A percentile compares a stretch with the other conserved stretches of the same genome.
These are phyloP conservation scores for Eubasilissa splendida DNA, from an alignment of 2,888 invertebrate species.

Conservation along the genomic window DNA sequence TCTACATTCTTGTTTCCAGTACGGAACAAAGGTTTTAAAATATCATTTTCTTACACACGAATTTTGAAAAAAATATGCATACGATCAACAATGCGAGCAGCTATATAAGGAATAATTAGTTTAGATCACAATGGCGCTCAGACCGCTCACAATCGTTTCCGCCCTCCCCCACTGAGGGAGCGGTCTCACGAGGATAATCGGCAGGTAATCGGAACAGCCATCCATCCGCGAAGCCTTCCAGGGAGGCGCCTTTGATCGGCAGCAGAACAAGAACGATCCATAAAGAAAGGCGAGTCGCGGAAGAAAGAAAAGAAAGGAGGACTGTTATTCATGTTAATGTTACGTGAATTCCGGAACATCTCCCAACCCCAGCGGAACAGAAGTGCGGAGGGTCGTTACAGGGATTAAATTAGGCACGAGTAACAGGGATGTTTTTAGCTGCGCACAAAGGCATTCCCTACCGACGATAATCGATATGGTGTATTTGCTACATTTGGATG, in stretches of 20 bases:
- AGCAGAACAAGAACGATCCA: neutral
- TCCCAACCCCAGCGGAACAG: constrained; percentile 10
- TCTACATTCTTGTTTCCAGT: too few species aligned
- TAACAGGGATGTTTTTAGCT: constrained; percentile 49
- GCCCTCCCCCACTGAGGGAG: constrained; percentile 27
- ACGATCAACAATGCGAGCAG: neutral
- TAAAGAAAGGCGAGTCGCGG: constrained; percentile 1
- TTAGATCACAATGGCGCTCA: neutral
- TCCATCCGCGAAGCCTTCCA: constrained; percentile 14
- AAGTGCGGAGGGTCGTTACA: constrained; percentile 38
- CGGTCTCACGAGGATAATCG: constrained; percentile 50
- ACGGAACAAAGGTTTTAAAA: too few species aligned
- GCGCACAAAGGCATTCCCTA: neutral
- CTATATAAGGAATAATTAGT: neutral
- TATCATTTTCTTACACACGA: neutral
- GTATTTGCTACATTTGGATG: neutral
- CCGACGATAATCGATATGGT: constrained; percentile 11
- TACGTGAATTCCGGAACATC: constrained; percentile 55
- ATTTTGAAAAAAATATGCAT: neutral
- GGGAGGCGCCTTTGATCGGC: constrained; percentile 16
- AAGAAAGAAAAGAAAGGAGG: constrained; percentile 12
- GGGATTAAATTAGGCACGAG: constrained; percentile 55
- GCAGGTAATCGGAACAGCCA: constrained; percentile 52
- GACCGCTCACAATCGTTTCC: constrained; percentile 2
- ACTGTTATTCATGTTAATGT: constrained; percentile 57